A percentile compares a stretch with the other conserved stretches of the same genome.
Conservation (phyloP, 2,888 invertebrate genomes). For the Yponomeuta cagnagella region DNA sequence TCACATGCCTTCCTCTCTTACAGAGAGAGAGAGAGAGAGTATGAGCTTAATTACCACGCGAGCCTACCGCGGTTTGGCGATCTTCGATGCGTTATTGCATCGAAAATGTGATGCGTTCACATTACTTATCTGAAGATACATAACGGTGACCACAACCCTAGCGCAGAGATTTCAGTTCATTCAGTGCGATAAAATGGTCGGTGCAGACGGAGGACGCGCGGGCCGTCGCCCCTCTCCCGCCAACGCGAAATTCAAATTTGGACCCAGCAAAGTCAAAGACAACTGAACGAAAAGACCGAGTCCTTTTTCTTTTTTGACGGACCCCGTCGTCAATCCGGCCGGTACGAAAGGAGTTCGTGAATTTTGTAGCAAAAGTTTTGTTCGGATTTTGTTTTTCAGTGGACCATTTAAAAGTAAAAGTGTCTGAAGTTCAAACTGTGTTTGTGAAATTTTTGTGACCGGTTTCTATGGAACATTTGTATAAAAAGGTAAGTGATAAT, state of each 20-base stretch:
- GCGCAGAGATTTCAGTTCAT: constrained; percentile 49
- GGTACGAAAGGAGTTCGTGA: neutral
- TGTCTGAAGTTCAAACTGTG: neutral
- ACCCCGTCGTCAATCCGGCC: neutral
- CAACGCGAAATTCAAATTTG: constrained; percentile 56
- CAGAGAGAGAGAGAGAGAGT: too few relatives aligned
- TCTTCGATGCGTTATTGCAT: too few relatives aligned
- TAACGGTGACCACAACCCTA: constrained; percentile 41
- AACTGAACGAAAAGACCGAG: constrained; percentile 5
- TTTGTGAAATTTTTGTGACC: neutral
- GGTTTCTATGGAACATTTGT: constrained; percentile 16
- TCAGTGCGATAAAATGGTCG: constrained; percentile 68
- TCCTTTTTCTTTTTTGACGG: neutral
- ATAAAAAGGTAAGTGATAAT: constrained; percentile 17
- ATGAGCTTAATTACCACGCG: too few relatives aligned
- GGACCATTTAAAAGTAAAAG: neutral
- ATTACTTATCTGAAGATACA: neutral
- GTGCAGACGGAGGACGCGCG: constrained; percentile 48
- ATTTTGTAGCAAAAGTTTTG: neutral
- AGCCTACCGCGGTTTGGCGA: too few relatives aligned
- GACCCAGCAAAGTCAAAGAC: constrained; percentile 12
- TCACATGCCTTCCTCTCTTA: too few relatives aligned
- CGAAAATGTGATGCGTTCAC: too few relatives aligned
- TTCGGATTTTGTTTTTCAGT: neutral
- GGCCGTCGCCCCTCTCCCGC: constrained; percentile 48